Evolutionary conservation across 2,888 invertebrate species (phyloP), one percentile per base, ranked within the genome.

Genomic region (Pterostichus madidus): DNA sequence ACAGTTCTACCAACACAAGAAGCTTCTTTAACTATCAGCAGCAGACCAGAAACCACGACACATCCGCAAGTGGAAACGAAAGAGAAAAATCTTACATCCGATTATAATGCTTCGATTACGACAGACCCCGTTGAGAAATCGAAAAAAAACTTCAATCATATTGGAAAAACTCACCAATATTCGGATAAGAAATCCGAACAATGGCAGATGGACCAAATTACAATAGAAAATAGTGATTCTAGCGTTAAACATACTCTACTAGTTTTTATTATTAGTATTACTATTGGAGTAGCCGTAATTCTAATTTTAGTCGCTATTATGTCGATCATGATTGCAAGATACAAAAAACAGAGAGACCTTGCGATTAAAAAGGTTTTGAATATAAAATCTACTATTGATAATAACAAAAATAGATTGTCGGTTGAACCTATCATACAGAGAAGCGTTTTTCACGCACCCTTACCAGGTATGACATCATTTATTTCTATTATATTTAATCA

Each of bases 381-480:
- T 46, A 68, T 24, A 53, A 56, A n/a, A 13, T 44, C 53, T 17
- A 10, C 52, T 13, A 64, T 35, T 32, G 76, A 82, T 82, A 75
- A 24, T 73, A 83, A 83, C 44, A 52, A 35, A 35, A 83, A 77
- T 64, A 61, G 81, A 5, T 61, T 81, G 10, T 81, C 81, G 5
- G 75, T 44, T 46, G 56, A 81, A n/a, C 81, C 81, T 8, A 81
- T 81, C 15, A 75, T 81, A 31, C 59, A 59, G 24, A 46, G 81
- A 13, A 73, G 75, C 13, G 75, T 53, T n/a, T 86, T 85, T 80
- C 86, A 86, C 56, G 83, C 85, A 31, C 86, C 86, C 7, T 83
- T 86, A 61, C 86, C 86, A 82, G 86, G 86, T 86, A 83, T 46
- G 44, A n/a, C 2, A 49, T n/a, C 5, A n/a, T 61, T 61, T n/a